Evolutionary conservation across 2,888 invertebrate genomes (phyloP), one percentile per base, ranked within the genome.

Genomic region (Synergus laeviventris): DNA sequence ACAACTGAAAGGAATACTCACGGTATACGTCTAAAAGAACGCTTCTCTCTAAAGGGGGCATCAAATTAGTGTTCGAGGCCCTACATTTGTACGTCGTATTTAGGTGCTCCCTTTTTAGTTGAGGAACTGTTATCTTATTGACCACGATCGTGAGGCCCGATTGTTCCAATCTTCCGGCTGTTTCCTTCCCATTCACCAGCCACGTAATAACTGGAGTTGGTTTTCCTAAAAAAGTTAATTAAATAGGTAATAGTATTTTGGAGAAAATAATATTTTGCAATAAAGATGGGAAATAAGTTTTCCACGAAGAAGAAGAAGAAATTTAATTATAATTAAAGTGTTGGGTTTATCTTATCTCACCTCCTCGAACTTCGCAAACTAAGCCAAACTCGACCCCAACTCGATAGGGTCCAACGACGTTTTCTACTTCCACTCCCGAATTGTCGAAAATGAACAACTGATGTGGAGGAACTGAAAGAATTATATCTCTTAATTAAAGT

Each of bases 51-150:
- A 95, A 94, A 9, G 97, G 96, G 88, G 95, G 94, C 90, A 96
- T 96, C 79, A 97, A 94, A 90, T 97, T 96, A 62, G 97, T 97
- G 90, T 97, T 97, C 77, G 95, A 94, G 14, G 97, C 97, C 91
- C 96, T 95, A 89, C 97, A 97, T 90, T 95, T 96, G 92, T 95
- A 97, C 45, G 96, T 96, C 59, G 96, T 96, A 91, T 97, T 97
- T 77, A 97, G 93, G 85, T 97, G 95, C 79, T 94, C 94, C 82
- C 97, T 93, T 83, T 93, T 94, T 76, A 97, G 93, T 82, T 94
- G 94, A 21, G 94, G 93, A 83, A 97, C 93, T 89, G 95, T 95
- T 84, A 97, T 91, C 78, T 94, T 93, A 92, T 96, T 97, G 78
- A 96, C 95, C 61, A 96, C 94, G 75, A 96, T 94, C 88, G 95